Base-by-base conservation (phyloP, 2,888 invertebrate genomes). In the Dasysyrphus tricinctus region DNA sequence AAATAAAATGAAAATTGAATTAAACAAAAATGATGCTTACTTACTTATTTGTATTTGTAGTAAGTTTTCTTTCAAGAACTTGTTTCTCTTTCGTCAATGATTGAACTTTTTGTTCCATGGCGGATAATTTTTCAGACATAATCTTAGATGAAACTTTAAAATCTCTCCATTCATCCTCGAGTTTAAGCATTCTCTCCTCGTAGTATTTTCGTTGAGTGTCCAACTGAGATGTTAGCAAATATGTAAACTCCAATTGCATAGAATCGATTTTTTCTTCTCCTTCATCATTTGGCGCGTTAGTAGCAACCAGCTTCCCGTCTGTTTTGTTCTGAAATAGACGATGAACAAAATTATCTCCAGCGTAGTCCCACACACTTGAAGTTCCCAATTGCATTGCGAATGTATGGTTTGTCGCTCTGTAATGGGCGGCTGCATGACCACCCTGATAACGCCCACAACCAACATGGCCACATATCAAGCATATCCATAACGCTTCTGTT, bases 341-440 rank as follows among this genome's bases (percentile, higher is more conserved):
- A 93, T 97, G 97, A 8, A 97, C 97, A 91, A 97, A 97, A 91
- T 96, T 96, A 91, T 97, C 96, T 89, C 99, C 99, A 70, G 98
- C 98, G 92, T 99, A 99, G 91, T 99, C 99, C 99, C 99, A 99
- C 0, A 99, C 99, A 69, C 98, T 94, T 91, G 98, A 98, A 57
- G 97, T 98, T 1, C 98, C 99, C 79, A 99, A 93, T 91, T 99
- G 98, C 94, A 99, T 95, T 6, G 99, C 98, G 91, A 98, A 99
- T 19, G 98, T 98, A 92, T 99, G 99, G 89, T 98, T 97, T 0
- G 99, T 98, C 77, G 97, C 97, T 77, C 97, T 94, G 93, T 97
- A 99, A 92, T 99, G 99, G 83, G 97, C 97, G 59, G 97, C 98
- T 0, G 99, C 99, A 93, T 99, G 99, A 0, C 98, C 98, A 44